A percentile compares a stretch with the other conserved stretches of the same genome.
Conservation (phyloP, 2,797 vertebrate species). For the Onychomys arenicola region DNA sequence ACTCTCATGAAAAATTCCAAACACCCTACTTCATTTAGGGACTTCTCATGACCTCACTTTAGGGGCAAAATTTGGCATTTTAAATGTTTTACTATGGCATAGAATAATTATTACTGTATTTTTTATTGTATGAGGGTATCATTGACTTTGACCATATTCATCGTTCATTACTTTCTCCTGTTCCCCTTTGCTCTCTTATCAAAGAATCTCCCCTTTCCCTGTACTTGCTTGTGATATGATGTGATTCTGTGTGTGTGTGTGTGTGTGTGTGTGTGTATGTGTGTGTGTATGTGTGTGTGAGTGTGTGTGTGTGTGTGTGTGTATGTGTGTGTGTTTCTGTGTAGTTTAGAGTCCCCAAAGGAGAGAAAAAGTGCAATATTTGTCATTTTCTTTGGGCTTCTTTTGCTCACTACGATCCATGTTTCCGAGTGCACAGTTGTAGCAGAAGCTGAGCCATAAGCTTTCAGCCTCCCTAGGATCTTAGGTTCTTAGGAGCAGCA, state of each 20-base stretch:
- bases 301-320: background rate
- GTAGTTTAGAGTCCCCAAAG: background rate
- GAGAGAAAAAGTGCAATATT: background rate
- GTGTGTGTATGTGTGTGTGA: background rate
- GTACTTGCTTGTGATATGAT: background rate
- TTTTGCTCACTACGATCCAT: background rate
- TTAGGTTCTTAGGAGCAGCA: background rate
- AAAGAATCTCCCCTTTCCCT: background rate
- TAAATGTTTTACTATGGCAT: background rate
- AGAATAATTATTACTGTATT: background rate
- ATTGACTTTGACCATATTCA: background rate
- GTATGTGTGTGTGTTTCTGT: background rate
- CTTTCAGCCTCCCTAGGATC: background rate
- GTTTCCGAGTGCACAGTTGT: background rate
- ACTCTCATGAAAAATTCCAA: background rate
- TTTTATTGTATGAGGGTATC: background rate
- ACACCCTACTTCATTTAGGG: background rate
- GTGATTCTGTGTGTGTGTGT: no score
- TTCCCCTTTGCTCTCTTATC: background rate
- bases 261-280: background rate
- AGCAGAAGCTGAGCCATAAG: background rate
- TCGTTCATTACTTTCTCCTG: background rate
- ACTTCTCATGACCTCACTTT: background rate
- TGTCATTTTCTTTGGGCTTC: background rate
- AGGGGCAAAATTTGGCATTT: background rate